Evolutionary conservation across 2,888 invertebrate genomes (phyloP).

Genomic region (Drosophila birchii): DNA sequence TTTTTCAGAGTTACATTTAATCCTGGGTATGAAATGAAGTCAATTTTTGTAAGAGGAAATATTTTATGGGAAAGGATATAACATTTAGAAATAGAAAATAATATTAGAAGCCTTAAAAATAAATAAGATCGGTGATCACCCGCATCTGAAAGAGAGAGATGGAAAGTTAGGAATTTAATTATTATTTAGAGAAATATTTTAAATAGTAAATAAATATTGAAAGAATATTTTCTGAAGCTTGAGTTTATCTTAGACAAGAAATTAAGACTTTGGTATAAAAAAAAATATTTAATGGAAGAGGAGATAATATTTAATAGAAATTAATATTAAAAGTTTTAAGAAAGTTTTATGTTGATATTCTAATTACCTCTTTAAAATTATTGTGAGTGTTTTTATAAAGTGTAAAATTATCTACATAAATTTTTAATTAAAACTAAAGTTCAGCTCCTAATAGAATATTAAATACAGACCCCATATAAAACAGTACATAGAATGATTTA

Average conservation of each 20-base stretch:
- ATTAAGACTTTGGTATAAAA: too few species aligned
- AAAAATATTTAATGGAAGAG: too few species aligned
- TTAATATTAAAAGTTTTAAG: neutral
- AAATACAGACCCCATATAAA: accelerated
- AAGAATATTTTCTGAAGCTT: neutral
- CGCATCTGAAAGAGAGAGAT: too few species aligned
- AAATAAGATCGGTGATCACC: too few species aligned
- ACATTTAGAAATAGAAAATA: too few species aligned
- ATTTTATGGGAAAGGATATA: too few species aligned
- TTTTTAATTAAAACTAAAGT: neutral
- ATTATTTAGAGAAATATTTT: neutral
- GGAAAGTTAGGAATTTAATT: too few species aligned
- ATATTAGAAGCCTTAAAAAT: neutral
- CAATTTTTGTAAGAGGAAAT: too few species aligned
- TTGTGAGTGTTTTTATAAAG: neutral
- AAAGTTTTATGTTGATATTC: too few species aligned
- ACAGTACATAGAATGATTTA: neutral
- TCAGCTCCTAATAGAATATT: neutral
- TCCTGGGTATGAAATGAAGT: too few species aligned
- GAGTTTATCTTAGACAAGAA: too few species aligned
- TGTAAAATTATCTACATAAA: neutral
- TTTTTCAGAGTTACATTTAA: neutral
- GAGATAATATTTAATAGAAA: too few species aligned
- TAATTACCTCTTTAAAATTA: neutral
- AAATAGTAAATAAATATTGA: neutral